Base-by-base conservation (phyloP, 2,888 invertebrate species). In the Agrotis segetum region DNA sequence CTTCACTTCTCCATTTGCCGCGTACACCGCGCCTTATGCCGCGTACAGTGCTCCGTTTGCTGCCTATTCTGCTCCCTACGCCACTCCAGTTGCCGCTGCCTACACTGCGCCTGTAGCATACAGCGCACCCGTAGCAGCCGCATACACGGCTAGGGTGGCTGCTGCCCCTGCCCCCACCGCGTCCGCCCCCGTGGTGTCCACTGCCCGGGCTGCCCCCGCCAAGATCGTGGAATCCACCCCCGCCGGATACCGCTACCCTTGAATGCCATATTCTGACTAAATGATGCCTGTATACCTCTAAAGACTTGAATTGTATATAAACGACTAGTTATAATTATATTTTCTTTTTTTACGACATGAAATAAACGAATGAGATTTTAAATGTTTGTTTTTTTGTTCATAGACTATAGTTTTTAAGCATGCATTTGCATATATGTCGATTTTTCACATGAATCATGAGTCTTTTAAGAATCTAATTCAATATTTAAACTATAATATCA, bases 151-250 rank as follows among this genome's bases (percentile, higher is more conserved):
- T 17, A 72, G 72, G 9, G 72, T 72, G 73, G 72, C 84, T 46
- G 81, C 87, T 2, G 75, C 78, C 6, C 52, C 79, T 3, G 90
- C 88, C 40, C 89, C 88, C 24, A 86, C 89, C 0, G 86, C 97
- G 96, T 97, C 97, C 96, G 85, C 97, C 96, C 81, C 98, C 95
- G 82, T 88, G 3, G 87, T 85, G 96, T 88, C 96, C 92, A 85
- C 97, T 86, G 92, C 97, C 92, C 85, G 97, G 81, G 89, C 98
- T 96, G 88, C 98, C 95, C 86, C 98, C 95, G 95, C 97, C 95
- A 90, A 98, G 87, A 46, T 97, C 92, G 91, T 98, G 94, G 86
- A 97, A 94, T 92, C 74, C 5, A 85, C 87, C 47, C 89, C 90
- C 50, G 92, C 93, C 44, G 95, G 94, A 68, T 95, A 95, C 89